A percentile compares a stretch with the other conserved stretches of the same genome.
These are phyloP conservation scores for Yponomeuta sedellus DNA, from an alignment of 2,888 invertebrate genomes.

Conservation along the genomic window DNA sequence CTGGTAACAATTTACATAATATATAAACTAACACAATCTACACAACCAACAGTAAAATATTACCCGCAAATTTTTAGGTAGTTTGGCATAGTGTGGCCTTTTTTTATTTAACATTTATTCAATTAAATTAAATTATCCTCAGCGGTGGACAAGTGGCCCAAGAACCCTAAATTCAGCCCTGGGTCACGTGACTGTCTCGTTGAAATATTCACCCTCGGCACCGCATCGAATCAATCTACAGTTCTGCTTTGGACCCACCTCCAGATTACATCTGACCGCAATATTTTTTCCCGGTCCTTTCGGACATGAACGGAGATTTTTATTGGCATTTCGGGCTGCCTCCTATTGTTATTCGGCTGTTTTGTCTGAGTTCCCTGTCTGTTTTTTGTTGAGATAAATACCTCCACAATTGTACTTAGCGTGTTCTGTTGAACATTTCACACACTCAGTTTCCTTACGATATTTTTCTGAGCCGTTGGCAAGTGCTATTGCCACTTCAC, in stretches of 20 bases:
- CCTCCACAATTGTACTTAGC: no score
- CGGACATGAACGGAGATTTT: background rate
- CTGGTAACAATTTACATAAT: no score
- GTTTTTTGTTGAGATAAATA: background rate
- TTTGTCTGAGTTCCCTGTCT: background rate
- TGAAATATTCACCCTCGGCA: background rate
- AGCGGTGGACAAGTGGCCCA: background rate
- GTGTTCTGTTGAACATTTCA: no score
- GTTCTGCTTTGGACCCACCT: background rate
- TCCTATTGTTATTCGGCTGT: background rate
- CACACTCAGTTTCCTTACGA: no score
- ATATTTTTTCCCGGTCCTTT: background rate
- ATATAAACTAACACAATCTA: no score
- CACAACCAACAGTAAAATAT: no score
- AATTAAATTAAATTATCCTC: no score
- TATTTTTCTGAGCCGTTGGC: no score
- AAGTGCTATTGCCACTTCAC: no score
- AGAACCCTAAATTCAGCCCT: background rate
- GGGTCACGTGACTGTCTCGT: background rate
- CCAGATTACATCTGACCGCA: constrained; percentile 2
- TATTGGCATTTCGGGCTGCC: background rate
- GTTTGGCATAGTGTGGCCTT: no score
- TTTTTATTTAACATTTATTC: no score
- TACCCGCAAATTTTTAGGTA: no score
- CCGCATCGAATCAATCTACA: background rate